Conservation (phyloP, 2,113 vertebrate species). For the Trematocara nigrifrons region DNA sequence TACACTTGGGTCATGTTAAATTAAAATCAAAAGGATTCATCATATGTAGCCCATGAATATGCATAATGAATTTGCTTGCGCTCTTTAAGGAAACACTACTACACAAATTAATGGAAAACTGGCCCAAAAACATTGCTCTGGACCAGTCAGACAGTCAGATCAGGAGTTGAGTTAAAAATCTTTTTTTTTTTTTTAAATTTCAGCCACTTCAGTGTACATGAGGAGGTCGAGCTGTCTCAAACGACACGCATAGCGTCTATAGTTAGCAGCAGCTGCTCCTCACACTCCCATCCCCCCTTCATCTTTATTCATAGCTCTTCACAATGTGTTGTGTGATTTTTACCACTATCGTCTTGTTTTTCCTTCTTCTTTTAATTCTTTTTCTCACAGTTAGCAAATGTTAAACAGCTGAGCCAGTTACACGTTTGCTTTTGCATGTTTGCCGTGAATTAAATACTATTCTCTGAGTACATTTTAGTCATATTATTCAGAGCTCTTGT, state of each 20-base stretch:
- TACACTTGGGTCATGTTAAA: neutral
- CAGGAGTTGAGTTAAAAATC: neutral
- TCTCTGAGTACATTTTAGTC: neutral
- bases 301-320: neutral
- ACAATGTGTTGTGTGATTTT: neutral
- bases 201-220: neutral
- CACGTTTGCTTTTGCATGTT: neutral
- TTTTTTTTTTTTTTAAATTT: neutral
- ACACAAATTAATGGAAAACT: neutral
- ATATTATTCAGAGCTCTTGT: neutral
- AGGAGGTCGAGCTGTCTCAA: neutral
- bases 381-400: neutral
- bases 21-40: neutral
- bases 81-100: neutral
- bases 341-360: neutral
- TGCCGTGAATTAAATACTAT: rapidly evolving
- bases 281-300: slow-evolving; percentile 4
- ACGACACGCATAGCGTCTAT: neutral
- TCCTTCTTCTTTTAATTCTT: neutral
- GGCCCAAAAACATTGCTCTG: neutral
- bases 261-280: slow-evolving; percentile 30
- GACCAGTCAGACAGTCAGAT: neutral
- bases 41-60: no score
- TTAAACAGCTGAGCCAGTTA: neutral
- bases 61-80: rapidly evolving